Conservation (phyloP, 2,113 vertebrate genomes). For the Chaetops frenatus region DNA sequence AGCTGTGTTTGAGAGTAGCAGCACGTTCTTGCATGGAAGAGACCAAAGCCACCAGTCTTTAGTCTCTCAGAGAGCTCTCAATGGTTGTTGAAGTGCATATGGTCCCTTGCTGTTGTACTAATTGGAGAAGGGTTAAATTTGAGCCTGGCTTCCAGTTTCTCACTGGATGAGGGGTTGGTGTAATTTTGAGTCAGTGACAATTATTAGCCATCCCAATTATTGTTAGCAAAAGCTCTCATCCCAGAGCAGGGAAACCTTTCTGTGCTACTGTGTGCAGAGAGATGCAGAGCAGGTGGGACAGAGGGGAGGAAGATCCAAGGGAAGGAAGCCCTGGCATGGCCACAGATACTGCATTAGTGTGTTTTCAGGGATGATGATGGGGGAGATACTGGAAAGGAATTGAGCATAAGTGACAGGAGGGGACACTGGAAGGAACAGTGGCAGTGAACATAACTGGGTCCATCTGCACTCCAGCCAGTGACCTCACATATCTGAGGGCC, state of each 20-base stretch:
- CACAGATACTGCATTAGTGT: background rate
- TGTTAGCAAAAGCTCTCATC: background rate
- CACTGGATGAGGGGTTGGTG: background rate
- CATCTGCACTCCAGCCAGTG: rapidly evolving
- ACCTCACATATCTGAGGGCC: background rate
- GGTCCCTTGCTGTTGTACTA: background rate
- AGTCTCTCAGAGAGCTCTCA: background rate
- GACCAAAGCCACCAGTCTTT: background rate
- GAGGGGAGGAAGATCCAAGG: background rate
- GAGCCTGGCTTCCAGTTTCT: background rate
- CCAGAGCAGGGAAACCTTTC: background rate
- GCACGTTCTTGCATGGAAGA: background rate
- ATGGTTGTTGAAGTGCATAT: rapidly evolving
- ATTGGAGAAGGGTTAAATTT: background rate
- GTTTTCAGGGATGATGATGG: background rate
- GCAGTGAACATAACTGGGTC: background rate
- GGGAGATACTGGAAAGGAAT: background rate
- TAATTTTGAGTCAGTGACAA: background rate
- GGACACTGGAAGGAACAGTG: background rate
- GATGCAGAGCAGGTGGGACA: background rate
- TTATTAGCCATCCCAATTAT: background rate
- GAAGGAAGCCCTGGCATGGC: background rate
- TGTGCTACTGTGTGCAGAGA: background rate
- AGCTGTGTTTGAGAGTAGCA: background rate
- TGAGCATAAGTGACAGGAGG: background rate